A percentile compares a stretch with the other conserved stretches of the same genome.
phyloP scores from a whole-genome alignment of 2,113 vertebrate species.

The Leucoraja erinaceus region DNA sequence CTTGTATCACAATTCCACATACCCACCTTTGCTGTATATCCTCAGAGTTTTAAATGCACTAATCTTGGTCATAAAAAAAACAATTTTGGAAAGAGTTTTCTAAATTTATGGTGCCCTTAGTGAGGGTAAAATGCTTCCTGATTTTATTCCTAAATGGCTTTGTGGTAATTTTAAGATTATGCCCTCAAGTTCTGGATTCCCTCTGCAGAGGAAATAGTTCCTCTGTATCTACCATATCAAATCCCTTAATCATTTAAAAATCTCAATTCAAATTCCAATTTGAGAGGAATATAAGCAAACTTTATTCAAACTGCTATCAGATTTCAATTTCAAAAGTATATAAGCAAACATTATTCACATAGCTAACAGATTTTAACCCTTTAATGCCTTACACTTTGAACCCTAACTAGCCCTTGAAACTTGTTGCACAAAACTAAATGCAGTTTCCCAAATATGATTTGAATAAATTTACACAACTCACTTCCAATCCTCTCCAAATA shows the following conservation, averaged over 20 bases:
- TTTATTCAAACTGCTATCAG: background rate
- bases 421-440: background rate
- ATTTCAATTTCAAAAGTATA: background rate
- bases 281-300: background rate
- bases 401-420: background rate
- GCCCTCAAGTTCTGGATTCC: background rate
- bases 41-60: background rate
- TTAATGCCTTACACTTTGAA: background rate
- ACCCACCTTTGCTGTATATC: background rate
- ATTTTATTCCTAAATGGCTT: background rate
- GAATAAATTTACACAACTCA: background rate
- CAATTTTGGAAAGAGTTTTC: background rate
- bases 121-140: background rate
- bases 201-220: background rate
- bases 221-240: background rate
- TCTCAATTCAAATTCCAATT: background rate
- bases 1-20: background rate
- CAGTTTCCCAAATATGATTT: background rate
- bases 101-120: background rate
- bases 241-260: background rate
- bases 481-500: background rate
- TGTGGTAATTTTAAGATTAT: background rate
- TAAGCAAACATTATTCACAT: background rate
- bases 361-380: background rate
- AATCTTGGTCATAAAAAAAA: background rate